Base-by-base conservation (phyloP, 2,888 invertebrate genomes). In the Lepidonotus clava region DNA sequence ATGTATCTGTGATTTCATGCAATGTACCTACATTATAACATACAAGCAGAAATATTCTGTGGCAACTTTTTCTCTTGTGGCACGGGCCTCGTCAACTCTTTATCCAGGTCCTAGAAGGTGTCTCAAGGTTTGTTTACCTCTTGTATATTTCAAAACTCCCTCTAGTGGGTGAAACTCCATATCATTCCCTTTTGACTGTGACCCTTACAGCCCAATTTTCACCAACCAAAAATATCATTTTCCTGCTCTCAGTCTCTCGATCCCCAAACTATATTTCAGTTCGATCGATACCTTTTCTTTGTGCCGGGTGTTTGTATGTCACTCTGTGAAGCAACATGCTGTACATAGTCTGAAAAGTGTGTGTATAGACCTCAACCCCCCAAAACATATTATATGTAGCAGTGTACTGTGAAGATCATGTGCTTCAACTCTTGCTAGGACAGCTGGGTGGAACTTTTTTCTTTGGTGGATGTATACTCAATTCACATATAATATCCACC, bases 1-100 rank as follows among this genome's bases (percentile, higher is more conserved):
- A 80, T 28, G 46, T 80, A 80, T 80, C 80, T 80, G 80, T 80
- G 80, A 80, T 80, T 80, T 80, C 41, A 80, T 80, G 80, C 80
- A 80, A 80, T 46, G 80, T 80, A 80, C 41, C 80, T 80, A 46
- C 46, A 80, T 80, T 80, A 80, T 46, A 41, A 80, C 51, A 80
- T 34, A 80, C 46, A 14, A 34, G 34, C 34, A 41, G 21, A 77
- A 41, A 80, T 51, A 80, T 80, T 80, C 80, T 80, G 80, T 80
- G 80, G 80, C 80, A 80, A 80, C 28, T 80, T 51, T 80, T 51
- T 80, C 80, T 80, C 80, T 80, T 80, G 46, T 46, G 46, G 28
- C 80, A 46, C 46, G 28, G 66, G 38, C 71, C 71, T 71, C 38
- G 71, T 71, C 71, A 71, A 71, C 71, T 71, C 71, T 71, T 71